Conservation (phyloP, 2,113 vertebrate species). For the Columba janthina region DNA sequence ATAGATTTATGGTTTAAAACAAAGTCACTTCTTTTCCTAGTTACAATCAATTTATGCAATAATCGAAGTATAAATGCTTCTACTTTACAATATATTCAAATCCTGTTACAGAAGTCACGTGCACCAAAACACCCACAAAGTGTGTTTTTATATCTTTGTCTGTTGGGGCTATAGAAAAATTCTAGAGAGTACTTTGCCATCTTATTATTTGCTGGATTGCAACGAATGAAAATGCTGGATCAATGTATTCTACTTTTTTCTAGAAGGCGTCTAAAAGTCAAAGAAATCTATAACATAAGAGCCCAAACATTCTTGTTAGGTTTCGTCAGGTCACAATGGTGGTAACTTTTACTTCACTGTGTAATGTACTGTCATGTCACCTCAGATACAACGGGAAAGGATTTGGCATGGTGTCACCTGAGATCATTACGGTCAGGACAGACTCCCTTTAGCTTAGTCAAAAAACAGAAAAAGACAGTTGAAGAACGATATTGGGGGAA, state of each 20-base stretch:
- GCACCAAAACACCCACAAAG: not conserved
- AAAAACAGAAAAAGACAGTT: not conserved
- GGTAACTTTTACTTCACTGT: not conserved
- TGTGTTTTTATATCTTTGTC: not conserved
- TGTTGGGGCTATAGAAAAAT: not conserved
- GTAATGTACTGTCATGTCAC: constrained; percentile 29
- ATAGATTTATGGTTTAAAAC: not conserved
- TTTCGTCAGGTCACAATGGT: constrained; percentile 22
- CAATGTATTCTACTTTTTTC: not conserved
- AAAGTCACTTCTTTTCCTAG: not conserved
- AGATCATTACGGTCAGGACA: not conserved
- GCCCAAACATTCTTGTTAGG: not conserved
- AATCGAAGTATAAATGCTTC: not conserved
- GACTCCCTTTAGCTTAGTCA: not conserved
- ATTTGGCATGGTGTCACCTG: constrained; percentile 47
- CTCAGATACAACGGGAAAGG: not conserved
- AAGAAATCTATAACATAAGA: not conserved
- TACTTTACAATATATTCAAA: not conserved
- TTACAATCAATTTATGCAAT: not conserved
- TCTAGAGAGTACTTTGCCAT: not conserved
- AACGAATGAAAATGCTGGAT: not conserved
- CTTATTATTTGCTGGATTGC: not conserved
- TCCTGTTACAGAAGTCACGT: not conserved
- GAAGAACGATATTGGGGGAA: not conserved
- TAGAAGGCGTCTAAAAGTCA: not conserved